Evolutionary conservation across 1,140 invertebrate genomes (phyloP), one percentile per base, ranked within the genome.

Genomic region (Scaptodrosophila lebanonensis): DNA sequence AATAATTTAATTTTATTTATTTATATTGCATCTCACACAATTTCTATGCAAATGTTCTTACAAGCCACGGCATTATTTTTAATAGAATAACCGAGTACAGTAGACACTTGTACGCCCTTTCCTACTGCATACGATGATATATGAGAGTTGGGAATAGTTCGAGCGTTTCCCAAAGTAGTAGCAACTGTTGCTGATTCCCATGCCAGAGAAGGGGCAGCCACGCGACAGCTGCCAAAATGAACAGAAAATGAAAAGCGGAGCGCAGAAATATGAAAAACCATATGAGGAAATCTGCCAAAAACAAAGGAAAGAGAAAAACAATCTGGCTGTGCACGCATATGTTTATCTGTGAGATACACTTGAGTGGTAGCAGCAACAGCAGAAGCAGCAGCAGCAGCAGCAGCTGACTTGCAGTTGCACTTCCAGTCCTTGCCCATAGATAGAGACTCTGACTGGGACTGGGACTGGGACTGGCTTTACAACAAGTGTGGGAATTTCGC

Each of bases 401-500:
- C 70, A 73, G 70, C 70, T 73, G 70, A 73, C 70, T 73, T 75
- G 70, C 70, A 73, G 70, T 76, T 71, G 40, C 47, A 56, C 50
- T 52, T 51, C 44, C 48, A 54, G 11, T 22, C 12, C 39, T 44
- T 27, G 18, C 36, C 33, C 51, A 32, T 35, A 69, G 73, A 68
- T 75, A 77, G 47, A 39, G 59, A 27, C 42, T n/a, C n/a, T n/a
- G n/a, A n/a, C n/a, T n/a, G n/a, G n/a, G n/a, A n/a, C n/a, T n/a
- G n/a, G n/a, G n/a, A n/a, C n/a, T n/a, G n/a, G n/a, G n/a, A n/a
- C n/a, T n/a, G n/a, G n/a, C n/a, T n/a, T n/a, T n/a, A n/a, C n/a
- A n/a, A n/a, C n/a, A n/a, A 58, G 52, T 77, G 72, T 77, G 72
- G 72, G 72, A 77, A 77, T 65, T 57, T 72, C 54, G 64, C 72